These are phyloP conservation scores for Formica exsecta DNA, from an alignment of 1,140 invertebrate genomes.

Conservation along the genomic window DNA sequence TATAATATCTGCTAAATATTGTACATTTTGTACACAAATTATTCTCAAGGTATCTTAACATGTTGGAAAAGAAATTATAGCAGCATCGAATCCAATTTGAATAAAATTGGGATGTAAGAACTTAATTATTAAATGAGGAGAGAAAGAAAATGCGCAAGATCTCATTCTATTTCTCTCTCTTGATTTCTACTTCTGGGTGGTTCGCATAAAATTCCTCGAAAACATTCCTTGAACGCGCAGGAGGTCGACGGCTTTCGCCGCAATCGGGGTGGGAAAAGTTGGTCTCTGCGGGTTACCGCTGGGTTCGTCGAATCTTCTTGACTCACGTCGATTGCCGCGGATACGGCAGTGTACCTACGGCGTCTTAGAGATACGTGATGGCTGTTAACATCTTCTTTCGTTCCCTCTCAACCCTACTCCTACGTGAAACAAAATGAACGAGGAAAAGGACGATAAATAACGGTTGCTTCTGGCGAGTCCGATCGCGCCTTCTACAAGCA, in stretches of 20 bases:
- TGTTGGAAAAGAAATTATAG: neutral
- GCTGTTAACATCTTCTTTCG: conserved; percentile 70
- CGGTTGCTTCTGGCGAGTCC: conserved; percentile 38
- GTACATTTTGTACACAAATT: neutral
- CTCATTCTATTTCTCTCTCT: no score
- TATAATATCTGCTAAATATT: conserved; percentile 10
- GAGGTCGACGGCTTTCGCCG: conserved; percentile 31
- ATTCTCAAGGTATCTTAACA: conserved; percentile 2
- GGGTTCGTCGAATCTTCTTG: conserved; percentile 18
- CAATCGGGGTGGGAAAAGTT: conserved; percentile 54
- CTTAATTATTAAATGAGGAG: conserved; percentile 43
- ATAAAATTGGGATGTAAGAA: conserved; percentile 35
- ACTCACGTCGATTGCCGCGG: conserved; percentile 51
- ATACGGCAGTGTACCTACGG: conserved; percentile 61
- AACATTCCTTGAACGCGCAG: neutral
- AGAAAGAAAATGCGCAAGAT: neutral
- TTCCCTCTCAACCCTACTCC: conserved; percentile 39
- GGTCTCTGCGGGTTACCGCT: conserved; percentile 27
- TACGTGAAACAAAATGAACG: conserved; percentile 69
- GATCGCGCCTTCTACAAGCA: conserved; percentile 47
- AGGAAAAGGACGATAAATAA: conserved; percentile 71
- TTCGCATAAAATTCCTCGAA: conserved; percentile 52
- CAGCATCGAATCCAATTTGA: conserved; percentile 10
- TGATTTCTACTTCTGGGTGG: conserved; percentile 50
- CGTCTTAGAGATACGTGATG: conserved; percentile 57